Evolutionary conservation across 1,140 invertebrate species (phyloP).

Genomic region (Paracyclopina nana): DNA sequence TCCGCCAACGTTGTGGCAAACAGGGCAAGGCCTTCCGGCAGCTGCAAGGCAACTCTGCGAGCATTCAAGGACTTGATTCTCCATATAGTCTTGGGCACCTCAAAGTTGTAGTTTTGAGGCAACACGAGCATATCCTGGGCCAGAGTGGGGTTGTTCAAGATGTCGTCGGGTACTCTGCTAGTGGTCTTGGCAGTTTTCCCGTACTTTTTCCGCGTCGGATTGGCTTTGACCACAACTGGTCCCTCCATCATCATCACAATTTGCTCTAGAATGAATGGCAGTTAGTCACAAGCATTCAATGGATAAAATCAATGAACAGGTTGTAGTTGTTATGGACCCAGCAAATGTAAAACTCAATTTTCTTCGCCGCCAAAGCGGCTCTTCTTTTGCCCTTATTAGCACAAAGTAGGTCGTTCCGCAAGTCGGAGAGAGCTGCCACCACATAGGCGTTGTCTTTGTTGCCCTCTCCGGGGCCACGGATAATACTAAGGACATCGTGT

Average conservation of each 20-base stretch:
- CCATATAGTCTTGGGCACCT: conserved; percentile 96
- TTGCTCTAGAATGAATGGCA: too few relatives aligned
- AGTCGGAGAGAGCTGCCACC: conserved; percentile 18
- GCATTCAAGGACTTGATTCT: conserved; percentile 57
- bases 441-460: conserved; percentile 15
- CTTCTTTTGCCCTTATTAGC: too few relatives aligned
- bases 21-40: conserved; percentile 81
- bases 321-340: too few relatives aligned
- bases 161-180: conserved; percentile 48
- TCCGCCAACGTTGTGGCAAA: conserved; percentile 83
- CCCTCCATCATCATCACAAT: background rate
- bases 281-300: too few relatives aligned
- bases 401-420: background rate
- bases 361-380: too few relatives aligned
- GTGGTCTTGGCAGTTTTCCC: conserved; percentile 16
- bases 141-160: conserved; percentile 54
- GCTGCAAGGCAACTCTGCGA: conserved; percentile 79
- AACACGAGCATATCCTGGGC: conserved; percentile 48
- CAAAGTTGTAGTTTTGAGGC: conserved; percentile 94
- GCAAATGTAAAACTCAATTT: too few relatives aligned
- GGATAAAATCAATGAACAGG: too few relatives aligned
- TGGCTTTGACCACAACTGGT: conserved; percentile 19
- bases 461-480: background rate
- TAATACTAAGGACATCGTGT: conserved; percentile 16
- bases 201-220: conserved; percentile 21